A percentile compares a stretch with the other conserved stretches of the same genome.
These are phyloP conservation scores for Apis mellifera DNA, from an alignment of 1,140 invertebrate species.

Conservation along the genomic window Amel_HAv3.1 CM009942.2:4768001-4768500, in stretches of 20 bases:
- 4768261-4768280: background rate
- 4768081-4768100: constrained; percentile 1
- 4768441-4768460: background rate
- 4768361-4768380: background rate
- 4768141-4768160: constrained; percentile 28
- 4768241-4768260: background rate
- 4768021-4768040: background rate
- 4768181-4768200: constrained; percentile 23
- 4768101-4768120: background rate
- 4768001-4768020: background rate
- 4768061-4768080: background rate
- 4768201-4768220: constrained; percentile 10
- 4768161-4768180: constrained; percentile 27
- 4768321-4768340: constrained; percentile 18
- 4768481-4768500: background rate
- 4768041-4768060: background rate
- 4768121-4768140: background rate
- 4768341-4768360: background rate
- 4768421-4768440: background rate
- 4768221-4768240: constrained; percentile 24
- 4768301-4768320: background rate
- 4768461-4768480: background rate
- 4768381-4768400: background rate
- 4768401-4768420: background rate
- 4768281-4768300: background rate